Evolutionary conservation across 1,140 invertebrate species (phyloP), one percentile per base, ranked within the genome.

Genomic region (Formica exsecta): DNA sequence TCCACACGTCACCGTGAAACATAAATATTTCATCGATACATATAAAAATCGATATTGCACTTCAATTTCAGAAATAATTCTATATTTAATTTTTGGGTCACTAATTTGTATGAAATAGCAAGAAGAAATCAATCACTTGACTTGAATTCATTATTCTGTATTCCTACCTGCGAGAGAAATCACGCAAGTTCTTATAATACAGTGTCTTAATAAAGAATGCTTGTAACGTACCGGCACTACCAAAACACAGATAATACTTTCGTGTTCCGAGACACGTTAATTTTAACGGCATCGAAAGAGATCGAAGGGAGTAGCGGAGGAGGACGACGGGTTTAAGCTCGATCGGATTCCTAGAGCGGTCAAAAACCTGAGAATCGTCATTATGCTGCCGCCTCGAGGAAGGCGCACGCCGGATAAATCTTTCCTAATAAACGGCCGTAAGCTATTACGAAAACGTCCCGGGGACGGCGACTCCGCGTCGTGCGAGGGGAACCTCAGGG

Each of bases 391-490:
- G 89, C 86, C 88, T 66, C 65, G 79, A 87, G 87, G 89, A 83
- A 66, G 66, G 44, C 65, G 77, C 81, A 54, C 65, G 73, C 65
- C 80, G 61, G 66, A 54, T 90, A 74, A 90, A 90, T 65, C 87
- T 71, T 89, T 87, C n/a, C 86, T 91, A 92, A 92, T 92, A 88
- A 86, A 85, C 74, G 57, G 79, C 90, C 86, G 32, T 81, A 64
- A 88, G 87, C 89, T 77, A 92, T 92, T 89, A 91, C 90, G 91
- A 85, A 81, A 74, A 77, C 16, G 32, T 79, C 75, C 88, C 80
- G 62, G 29, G 74, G 80, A 87, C 84, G 86, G 81, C 64, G 76
- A 87, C 61, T 13, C 44, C 16, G 44, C 38, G 19, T 25, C 16
- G 54, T 68, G 74, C 25, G 8, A 62, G 22, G 3, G 16, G 7